Percentiles rank a stretch among this genome's conserved stretches.
These are phyloP conservation scores for Enteromius fasciolatus DNA, from an alignment of 2,797 vertebrate species.

Conservation along the genomic window DNA sequence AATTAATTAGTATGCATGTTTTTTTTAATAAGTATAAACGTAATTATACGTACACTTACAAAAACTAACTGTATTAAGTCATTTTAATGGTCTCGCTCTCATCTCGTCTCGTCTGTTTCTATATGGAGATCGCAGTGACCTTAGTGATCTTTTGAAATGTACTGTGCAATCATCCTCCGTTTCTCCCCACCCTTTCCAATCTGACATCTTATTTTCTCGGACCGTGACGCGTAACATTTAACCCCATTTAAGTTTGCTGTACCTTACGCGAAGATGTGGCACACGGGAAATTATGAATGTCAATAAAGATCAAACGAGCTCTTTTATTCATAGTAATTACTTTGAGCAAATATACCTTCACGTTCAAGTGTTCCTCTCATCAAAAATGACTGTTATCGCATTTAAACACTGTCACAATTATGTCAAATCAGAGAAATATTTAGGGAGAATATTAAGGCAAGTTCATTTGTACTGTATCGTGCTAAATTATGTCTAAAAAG, in stretches of 20 bases:
- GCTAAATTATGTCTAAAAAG: conserved; percentile 17
- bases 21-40: neutral
- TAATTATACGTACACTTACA: neutral
- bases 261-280: conserved; percentile 46
- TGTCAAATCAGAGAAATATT: conserved; percentile 52
- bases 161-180: conserved; percentile 40
- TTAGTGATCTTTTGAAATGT: conserved; percentile 44
- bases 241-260: conserved; percentile 55
- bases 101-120: neutral
- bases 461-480: neutral
- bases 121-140: conserved; percentile 42
- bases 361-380: conserved; percentile 61
- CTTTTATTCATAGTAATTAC: conserved; percentile 63
- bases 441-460: conserved; percentile 5
- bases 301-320: conserved; percentile 61
- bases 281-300: conserved; percentile 60
- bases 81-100: conserved; percentile 33
- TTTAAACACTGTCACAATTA: conserved; percentile 57
- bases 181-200: conserved; percentile 42
- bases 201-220: conserved; percentile 52
- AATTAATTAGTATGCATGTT: neutral
- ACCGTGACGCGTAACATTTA: conserved; percentile 55
- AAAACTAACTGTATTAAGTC: neutral
- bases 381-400: conserved; percentile 46
- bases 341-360: conserved; percentile 62